A percentile compares a stretch with the other conserved stretches of the same genome.
Evolutionary conservation across 2,888 invertebrate species (phyloP).

Genomic region (Epicampocera succincta): DNA sequence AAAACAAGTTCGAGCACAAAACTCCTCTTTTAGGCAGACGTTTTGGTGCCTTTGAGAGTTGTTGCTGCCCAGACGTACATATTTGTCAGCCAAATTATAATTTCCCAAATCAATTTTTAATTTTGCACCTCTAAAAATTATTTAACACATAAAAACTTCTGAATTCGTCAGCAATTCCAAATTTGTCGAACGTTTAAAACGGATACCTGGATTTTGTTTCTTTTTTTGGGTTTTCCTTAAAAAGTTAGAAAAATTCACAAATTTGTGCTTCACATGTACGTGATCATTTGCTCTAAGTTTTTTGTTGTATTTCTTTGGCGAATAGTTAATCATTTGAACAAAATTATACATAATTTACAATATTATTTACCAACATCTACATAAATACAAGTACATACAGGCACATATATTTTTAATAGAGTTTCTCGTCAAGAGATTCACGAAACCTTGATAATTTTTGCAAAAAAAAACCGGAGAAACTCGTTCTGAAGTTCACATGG

Average conservation of each 20-base stretch:
- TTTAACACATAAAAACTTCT: constrained; percentile 54
- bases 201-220: constrained; percentile 22
- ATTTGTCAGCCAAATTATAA: constrained; percentile 28
- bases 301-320: background rate
- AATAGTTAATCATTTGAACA: constrained; percentile 24
- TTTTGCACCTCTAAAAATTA: constrained; percentile 45
- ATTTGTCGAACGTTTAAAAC: constrained; percentile 33
- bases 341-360: constrained; percentile 40
- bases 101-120: constrained; percentile 44
- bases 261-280: constrained; percentile 33
- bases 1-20: background rate
- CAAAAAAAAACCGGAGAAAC: too few species aligned
- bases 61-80: background rate
- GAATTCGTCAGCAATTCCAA: constrained; percentile 35
- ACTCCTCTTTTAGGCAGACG: constrained; percentile 30
- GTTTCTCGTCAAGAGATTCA: background rate
- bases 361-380: constrained; percentile 12
- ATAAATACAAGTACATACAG: background rate
- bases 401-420: too few species aligned
- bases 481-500: too few species aligned
- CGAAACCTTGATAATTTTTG: too few species aligned
- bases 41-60: constrained; percentile 23
- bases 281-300: constrained; percentile 29
- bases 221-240: constrained; percentile 33
- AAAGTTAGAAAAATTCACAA: constrained; percentile 26